These are phyloP conservation scores for Melinaea menophilus DNA, from an alignment of 2,888 invertebrate genomes.

Conservation along the genomic window DNA sequence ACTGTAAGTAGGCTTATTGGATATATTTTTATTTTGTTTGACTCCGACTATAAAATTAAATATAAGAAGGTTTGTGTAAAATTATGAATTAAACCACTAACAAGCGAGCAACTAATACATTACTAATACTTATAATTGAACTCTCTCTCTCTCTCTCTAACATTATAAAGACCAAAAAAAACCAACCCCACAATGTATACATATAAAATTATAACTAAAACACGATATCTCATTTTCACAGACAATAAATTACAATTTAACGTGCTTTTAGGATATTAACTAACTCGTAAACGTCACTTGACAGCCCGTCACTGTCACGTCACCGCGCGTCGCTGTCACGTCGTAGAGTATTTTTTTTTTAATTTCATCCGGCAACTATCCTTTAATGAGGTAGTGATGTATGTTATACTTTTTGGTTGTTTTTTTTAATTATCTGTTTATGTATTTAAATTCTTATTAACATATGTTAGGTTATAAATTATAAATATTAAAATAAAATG, in stretches of 20 bases:
- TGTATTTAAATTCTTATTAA: constrained; percentile 12
- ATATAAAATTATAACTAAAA: not conserved
- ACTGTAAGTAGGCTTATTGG: no score
- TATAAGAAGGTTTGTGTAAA: no score
- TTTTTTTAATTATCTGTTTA: not conserved
- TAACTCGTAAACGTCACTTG: constrained; percentile 36
- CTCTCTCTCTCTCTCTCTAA: no score
- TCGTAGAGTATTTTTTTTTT: constrained; percentile 29
- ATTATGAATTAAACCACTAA: no score
- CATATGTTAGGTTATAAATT: constrained; percentile 3
- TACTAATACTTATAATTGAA: no score
- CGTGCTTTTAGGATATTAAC: constrained; percentile 20
- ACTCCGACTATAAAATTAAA: no score
- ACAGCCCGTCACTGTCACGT: constrained; percentile 33
- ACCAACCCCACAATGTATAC: not conserved
- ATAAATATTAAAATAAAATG: constrained; percentile 4
- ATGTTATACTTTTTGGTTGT: not conserved
- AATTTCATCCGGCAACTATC: constrained; percentile 27
- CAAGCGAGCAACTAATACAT: no score
- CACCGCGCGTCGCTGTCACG: constrained; percentile 22
- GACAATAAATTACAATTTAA: constrained; percentile 3
- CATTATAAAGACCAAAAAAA: no score
- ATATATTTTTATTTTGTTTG: no score
- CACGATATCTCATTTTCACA: not conserved
- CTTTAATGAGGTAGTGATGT: constrained; percentile 26